Percentiles rank a stretch among this genome's conserved stretches.
These are phyloP conservation scores for Drosophila mayri DNA, from an alignment of 1,140 invertebrate species.

Conservation along the genomic window DNA sequence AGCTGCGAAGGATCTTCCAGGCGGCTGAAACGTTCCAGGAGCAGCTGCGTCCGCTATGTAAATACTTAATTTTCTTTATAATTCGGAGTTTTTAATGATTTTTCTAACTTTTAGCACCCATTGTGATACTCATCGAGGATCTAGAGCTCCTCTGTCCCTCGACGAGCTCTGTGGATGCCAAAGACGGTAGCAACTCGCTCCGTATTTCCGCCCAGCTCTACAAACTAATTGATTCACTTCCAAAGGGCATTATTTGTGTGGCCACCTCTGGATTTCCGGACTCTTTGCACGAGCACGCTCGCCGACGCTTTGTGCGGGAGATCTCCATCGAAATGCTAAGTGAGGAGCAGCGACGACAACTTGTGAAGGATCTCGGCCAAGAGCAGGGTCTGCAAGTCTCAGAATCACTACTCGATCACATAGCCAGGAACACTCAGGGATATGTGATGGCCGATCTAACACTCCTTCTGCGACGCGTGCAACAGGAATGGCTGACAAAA, in stretches of 20 bases:
- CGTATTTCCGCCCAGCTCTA: conserved; percentile 79
- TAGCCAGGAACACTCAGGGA: conserved; percentile 74
- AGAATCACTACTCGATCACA: conserved; percentile 35
- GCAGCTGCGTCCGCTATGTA: conserved; percentile 51
- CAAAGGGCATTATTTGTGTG: conserved; percentile 79
- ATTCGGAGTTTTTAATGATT: too few relatives aligned
- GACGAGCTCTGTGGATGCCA: conserved; percentile 25
- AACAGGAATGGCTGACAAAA: conserved; percentile 33
- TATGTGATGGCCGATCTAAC: conserved; percentile 68
- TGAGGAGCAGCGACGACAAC: conserved; percentile 45
- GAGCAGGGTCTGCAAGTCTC: conserved; percentile 1
- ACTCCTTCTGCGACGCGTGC: conserved; percentile 58
- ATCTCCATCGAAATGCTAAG: conserved; percentile 88
- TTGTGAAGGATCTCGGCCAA: conserved; percentile 43
- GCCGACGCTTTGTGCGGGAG: conserved; percentile 84
- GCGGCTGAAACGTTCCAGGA: conserved; percentile 69
- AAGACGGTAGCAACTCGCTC: conserved; percentile 58
- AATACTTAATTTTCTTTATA: background rate
- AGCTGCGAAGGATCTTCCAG: conserved; percentile 82
- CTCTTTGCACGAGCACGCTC: conserved; percentile 74
- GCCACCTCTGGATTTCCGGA: conserved; percentile 83
- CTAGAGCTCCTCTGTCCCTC: conserved; percentile 80
- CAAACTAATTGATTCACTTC: conserved; percentile 80
- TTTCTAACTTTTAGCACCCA: conserved; percentile 21
- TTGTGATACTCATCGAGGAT: conserved; percentile 83